phyloP scores from a whole-genome alignment of 2,888 invertebrate species.

The Mamestra brassicae region DNA sequence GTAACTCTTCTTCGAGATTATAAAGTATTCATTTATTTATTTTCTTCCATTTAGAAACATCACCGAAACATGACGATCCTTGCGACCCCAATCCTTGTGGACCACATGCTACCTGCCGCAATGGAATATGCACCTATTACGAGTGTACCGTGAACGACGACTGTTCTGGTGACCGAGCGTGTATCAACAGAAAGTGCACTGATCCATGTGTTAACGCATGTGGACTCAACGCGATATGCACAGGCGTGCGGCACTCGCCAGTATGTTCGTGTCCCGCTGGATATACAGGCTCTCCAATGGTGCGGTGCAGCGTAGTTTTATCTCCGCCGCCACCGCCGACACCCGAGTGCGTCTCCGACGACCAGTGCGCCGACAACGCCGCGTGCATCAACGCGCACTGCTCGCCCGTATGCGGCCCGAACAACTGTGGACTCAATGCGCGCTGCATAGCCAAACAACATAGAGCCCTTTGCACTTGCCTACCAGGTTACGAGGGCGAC shows the following conservation, averaged over 20 bases:
- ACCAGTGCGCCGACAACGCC: slow-evolving; percentile 95
- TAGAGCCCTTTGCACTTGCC: slow-evolving; percentile 95
- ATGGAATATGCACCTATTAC: slow-evolving; percentile 93
- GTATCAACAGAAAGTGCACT: slow-evolving; percentile 95
- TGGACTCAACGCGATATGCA: slow-evolving; percentile 96
- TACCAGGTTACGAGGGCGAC: slow-evolving; percentile 96
- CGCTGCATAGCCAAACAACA: slow-evolving; percentile 95
- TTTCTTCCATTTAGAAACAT: slow-evolving; percentile 71
- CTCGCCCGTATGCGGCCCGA: slow-evolving; percentile 93
- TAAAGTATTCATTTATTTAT: neutral
- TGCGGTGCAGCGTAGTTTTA: slow-evolving; percentile 91
- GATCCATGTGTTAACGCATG: slow-evolving; percentile 96
- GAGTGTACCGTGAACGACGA: slow-evolving; percentile 97
- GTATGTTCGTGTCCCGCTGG: slow-evolving; percentile 95
- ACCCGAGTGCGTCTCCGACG: slow-evolving; percentile 94
- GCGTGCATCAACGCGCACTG: slow-evolving; percentile 95
- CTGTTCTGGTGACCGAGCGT: slow-evolving; percentile 95
- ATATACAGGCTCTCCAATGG: slow-evolving; percentile 94
- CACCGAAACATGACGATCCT: slow-evolving; percentile 88
- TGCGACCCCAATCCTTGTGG: slow-evolving; percentile 94
- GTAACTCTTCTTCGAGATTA: neutral
- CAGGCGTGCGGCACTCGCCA: slow-evolving; percentile 93
- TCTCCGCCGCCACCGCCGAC: slow-evolving; percentile 90
- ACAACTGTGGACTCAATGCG: slow-evolving; percentile 94
- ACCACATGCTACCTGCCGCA: slow-evolving; percentile 92